A percentile compares a stretch with the other conserved stretches of the same genome.
These are phyloP conservation scores for Isichthys henryi DNA, from an alignment of 2,113 vertebrate genomes.

Conservation along the genomic window DNA sequence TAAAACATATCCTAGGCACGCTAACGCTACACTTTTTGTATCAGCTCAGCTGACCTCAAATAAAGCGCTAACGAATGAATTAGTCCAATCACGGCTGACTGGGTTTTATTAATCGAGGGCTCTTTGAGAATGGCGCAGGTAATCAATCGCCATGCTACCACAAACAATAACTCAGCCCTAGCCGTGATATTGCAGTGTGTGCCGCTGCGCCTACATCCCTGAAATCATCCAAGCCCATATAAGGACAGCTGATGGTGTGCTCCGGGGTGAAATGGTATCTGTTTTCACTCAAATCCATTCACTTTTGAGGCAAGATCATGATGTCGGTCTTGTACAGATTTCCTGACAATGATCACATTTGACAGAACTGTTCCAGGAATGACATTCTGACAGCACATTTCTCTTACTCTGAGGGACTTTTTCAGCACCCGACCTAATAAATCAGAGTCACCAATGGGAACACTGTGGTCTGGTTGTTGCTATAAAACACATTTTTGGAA, in stretches of 20 bases:
- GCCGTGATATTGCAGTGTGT: neutral
- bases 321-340: neutral
- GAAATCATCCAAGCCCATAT: neutral
- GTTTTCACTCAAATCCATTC: neutral
- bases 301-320: neutral
- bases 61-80: neutral
- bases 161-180: neutral
- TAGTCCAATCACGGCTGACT: neutral
- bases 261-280: neutral
- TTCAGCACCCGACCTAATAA: neutral
- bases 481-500: constrained; percentile 23
- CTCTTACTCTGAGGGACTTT: neutral
- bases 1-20: neutral
- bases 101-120: neutral
- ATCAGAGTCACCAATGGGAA: neutral
- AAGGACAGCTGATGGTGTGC: neutral
- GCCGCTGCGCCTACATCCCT: neutral
- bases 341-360: neutral
- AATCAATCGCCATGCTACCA: neutral
- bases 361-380: neutral
- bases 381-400: neutral
- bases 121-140: neutral
- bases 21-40: neutral
- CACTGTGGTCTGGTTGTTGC: constrained; percentile 8
- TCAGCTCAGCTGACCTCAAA: neutral